Percentiles rank a stretch among this genome's conserved stretches.
These are phyloP conservation scores for Microtus pennsylvanicus DNA, from an alignment of 2,113 vertebrate species.

Conservation along the genomic window DNA sequence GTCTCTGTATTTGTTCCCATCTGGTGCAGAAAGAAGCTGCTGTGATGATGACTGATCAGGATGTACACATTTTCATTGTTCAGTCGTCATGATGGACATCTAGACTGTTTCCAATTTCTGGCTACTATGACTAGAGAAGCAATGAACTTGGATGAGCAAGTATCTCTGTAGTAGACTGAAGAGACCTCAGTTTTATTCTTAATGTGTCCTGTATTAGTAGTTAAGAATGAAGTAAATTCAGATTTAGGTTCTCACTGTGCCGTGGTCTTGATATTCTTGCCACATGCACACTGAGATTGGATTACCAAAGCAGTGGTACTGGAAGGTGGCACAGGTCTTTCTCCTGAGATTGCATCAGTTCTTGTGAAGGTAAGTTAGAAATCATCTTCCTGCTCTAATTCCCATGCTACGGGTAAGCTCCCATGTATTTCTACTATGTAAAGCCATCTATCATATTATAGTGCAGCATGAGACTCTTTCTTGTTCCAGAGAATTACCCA, in stretches of 20 bases:
- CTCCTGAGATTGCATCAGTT: background rate
- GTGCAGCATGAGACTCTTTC: background rate
- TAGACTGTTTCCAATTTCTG: background rate
- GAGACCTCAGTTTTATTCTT: background rate
- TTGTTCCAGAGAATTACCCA: background rate
- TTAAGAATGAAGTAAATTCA: background rate
- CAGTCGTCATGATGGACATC: background rate
- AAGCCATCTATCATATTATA: background rate
- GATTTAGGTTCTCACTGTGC: background rate
- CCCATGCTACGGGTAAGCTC: background rate
- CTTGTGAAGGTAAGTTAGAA: background rate
- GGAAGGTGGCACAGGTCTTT: background rate
- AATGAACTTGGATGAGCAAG: background rate
- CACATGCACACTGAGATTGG: background rate
- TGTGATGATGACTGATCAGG: background rate
- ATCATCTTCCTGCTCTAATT: background rate
- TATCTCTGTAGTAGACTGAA: background rate
- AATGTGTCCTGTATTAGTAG: background rate
- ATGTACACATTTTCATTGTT: background rate
- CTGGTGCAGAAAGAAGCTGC: background rate
- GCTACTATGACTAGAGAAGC: background rate
- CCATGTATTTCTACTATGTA: rapidly evolving
- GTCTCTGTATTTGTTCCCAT: background rate
- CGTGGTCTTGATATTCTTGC: background rate
- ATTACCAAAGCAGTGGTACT: background rate